Base-by-base conservation (phyloP, 2,888 invertebrate species). In the Podotricha telesiphe region DNA sequence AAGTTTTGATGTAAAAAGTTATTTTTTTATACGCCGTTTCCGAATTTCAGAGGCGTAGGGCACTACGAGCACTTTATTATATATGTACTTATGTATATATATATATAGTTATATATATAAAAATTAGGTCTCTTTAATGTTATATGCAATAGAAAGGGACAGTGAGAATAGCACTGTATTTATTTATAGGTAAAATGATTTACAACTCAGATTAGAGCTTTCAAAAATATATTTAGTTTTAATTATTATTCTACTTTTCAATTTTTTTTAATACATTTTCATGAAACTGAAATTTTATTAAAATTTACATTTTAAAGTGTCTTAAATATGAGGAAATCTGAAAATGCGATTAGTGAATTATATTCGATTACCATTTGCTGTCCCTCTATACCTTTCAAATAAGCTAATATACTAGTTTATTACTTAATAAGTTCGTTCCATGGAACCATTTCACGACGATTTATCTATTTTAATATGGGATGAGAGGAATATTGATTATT, bases 1-100 rank as follows among this genome's bases (percentile, higher is more conserved):
- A 93, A 93, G 91, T 93, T 93, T 89, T 91, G 93, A 93, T 93
- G 93, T 93, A 91, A 93, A 93, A 93, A 93, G 90, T 93, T 93
- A 78, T 86, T 90, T 93, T 92, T 90, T 92, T 90, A 91, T 90
- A 86, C 79, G 82, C 80, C 82, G 84, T 85, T 84, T 17, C 79
- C 80, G 77, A 81, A 82, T 82, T 72, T 74, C 68, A 67, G 73
- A 58, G 71, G 68, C 74, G 68, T 68, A 53, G 63, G 72, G 62
- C 70, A 72, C 70, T 69, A 51, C 42, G 53, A 53, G 53, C 6
- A 34, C 53, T n/a, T 69, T 70, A 70, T 70, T 68, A 64, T 72
- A 61, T 65, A 20, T 48, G 17, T 45, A 61, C 47, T 19, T 48
- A 45, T 55, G 56, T 72, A 42, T 68, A 42, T 68, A 1, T n/a